Evolutionary conservation across 2,888 invertebrate species (phyloP), one percentile per base, ranked within the genome.

Genomic region (Drosophila testacea): DNA sequence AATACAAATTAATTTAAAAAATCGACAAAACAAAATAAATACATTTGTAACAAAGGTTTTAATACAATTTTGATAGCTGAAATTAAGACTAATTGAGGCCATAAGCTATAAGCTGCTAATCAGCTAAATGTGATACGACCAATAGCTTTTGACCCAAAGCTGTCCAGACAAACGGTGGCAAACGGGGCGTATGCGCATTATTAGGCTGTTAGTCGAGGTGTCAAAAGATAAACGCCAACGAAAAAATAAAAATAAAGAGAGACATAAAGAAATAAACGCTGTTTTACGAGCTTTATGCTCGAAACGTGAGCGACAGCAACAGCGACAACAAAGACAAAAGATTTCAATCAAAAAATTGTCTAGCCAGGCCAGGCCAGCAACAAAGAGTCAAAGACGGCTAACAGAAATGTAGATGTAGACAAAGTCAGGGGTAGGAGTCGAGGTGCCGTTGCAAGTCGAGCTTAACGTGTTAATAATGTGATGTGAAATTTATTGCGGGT

Each of bases 391-490:
- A 7, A 59, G 22, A 22, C 22, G 22, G 22, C 22, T 22, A 22
- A 22, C 22, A 22, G 22, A 22, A 46, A 54, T 28, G 48, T 38
- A 28, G 30, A 39, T 11, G 22, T 22, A 22, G 62, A 4, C 11
- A 30, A 30, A 30, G 30, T 32, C 11, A 32, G 47, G 39, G 5
- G 55, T 42, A 11, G 30, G 44, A 22, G 52, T 22, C 11, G 36
- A 55, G 55, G 16, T 13, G 67, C 70, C 64, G 63, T 55, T 77
- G 78, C 78, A 77, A 78, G 74, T 63, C 72, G 76, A 70, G 76
- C 64, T 87, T 79, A 84, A 88, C 80, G 83, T 84, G 88, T 85
- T 84, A 77, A 84, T 88, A 83, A 84, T 86, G 85, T 80, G 73
- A 86, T 85, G 72, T 65, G 70, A 65, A 86, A 86, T 85, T 85